A percentile compares a stretch with the other conserved stretches of the same genome.
These are phyloP conservation scores for Amphipyra berbera DNA, from an alignment of 2,888 invertebrate species.

Conservation along the genomic window DNA sequence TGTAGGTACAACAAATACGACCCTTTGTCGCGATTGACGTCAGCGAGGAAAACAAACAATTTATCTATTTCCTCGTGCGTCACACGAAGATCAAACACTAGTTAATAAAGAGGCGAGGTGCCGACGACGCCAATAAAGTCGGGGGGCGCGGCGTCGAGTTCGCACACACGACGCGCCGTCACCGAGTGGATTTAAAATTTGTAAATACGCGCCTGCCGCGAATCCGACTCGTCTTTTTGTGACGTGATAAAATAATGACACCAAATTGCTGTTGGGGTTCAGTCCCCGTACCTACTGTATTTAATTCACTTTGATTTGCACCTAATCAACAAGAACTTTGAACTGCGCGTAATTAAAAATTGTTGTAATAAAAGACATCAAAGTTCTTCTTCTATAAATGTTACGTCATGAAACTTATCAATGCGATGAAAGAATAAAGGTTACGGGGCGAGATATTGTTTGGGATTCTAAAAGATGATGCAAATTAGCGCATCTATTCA, in stretches of 20 bases:
- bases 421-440: conserved; percentile 42
- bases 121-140: conserved; percentile 78
- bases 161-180: conserved; percentile 75
- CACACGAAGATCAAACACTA: conserved; percentile 78
- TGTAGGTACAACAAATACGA: conserved; percentile 45
- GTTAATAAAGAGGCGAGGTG: conserved; percentile 76
- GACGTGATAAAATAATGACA: conserved; percentile 80
- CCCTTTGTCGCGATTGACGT: conserved; percentile 62
- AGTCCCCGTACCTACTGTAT: conserved; percentile 35
- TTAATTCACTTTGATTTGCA: conserved; percentile 42
- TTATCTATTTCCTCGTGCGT: conserved; percentile 80
- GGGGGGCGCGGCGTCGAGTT: conserved; percentile 79
- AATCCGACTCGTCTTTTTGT: conserved; percentile 77
- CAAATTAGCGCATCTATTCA: conserved; percentile 88
- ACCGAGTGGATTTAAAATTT: conserved; percentile 77
- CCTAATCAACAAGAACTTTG: conserved; percentile 27
- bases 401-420: conserved; percentile 25
- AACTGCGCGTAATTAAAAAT: conserved; percentile 34
- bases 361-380: conserved; percentile 6
- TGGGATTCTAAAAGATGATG: conserved; percentile 78
- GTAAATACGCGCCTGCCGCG: conserved; percentile 72
- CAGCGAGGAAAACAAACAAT: conserved; percentile 80
- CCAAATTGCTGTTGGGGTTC: conserved; percentile 69
- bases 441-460: conserved; percentile 54
- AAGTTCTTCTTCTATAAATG: conserved; percentile 6